Evolutionary conservation across 2,888 invertebrate genomes (phyloP), one percentile per base, ranked within the genome.

Genomic region (Athetis lepigone): DNA sequence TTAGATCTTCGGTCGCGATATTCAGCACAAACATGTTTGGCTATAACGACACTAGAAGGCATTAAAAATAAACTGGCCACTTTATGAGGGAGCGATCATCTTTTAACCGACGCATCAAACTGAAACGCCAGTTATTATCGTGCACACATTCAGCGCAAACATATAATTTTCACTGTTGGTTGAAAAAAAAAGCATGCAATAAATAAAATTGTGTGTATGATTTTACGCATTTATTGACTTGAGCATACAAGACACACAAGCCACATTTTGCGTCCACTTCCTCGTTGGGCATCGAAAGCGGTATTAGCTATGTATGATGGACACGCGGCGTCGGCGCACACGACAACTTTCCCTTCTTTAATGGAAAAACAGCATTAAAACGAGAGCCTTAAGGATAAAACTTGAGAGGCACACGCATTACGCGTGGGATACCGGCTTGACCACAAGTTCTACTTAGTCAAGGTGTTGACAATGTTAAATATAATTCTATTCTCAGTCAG

Each of bases 291-390:
- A 92, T 89, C 88, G 92, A 92, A 93, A 92, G 92, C 92, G 86
- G 92, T 90, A 90, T 91, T 89, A 90, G 88, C 89, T 88, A 88
- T 86, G 90, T 90, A 88, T 89, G 92, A 90, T 90, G 89, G 89
- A 90, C 90, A 90, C 85, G 88, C 88, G 85, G 85, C 83, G 81
- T 82, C 82, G 78, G 77, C 75, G 84, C 83, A 90, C 88, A 89
- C 90, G 88, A 88, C 89, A 90, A 93, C 93, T 93, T 94, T 94
- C 93, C 90, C 91, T 90, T 87, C 88, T 89, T 88, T 92, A 90
- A 90, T 88, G 91, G 91, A 93, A 92, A 93, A 93, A 90, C 90
- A 81, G 80, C 92, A 89, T 92, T 92, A 91, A 87, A 85, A 77
- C 83, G 74, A 88, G 82, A 78, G 79, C 77, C 83, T 85, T 89